phyloP scores from a whole-genome alignment of 2,888 invertebrate genomes.

The Cheilosia pagana region DNA sequence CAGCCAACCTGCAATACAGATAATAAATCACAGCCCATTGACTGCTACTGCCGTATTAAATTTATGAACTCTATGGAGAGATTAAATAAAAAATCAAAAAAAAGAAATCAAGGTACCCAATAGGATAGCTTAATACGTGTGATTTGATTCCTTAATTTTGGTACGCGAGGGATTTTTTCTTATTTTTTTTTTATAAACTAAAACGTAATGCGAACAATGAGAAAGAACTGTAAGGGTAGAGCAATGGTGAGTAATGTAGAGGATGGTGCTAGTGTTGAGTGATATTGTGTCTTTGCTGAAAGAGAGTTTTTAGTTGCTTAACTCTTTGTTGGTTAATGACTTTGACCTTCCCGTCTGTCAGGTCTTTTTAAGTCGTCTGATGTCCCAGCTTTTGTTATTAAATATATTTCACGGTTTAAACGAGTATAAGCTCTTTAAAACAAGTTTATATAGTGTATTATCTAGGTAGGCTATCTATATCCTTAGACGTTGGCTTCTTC shows the following conservation, averaged over 20 bases:
- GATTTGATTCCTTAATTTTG: constrained; percentile 11
- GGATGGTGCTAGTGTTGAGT: not conserved
- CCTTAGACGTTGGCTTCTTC: too few species aligned
- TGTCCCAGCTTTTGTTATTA: too few species aligned
- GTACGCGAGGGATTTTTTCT: constrained; percentile 28
- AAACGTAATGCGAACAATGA: not conserved
- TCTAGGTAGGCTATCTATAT: too few species aligned
- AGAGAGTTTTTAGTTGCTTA: not conserved
- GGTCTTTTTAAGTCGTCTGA: too few species aligned
- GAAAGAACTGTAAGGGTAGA: not conserved
- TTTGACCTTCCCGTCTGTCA: not conserved
- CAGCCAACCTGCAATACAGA: constrained; percentile 68
- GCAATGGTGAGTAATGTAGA: constrained; percentile 7
- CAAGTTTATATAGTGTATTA: too few species aligned
- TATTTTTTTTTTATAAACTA: not conserved
- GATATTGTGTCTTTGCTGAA: constrained; percentile 52
- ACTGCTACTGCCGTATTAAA: constrained; percentile 26
- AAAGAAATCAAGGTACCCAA: constrained; percentile 11
- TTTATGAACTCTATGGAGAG: constrained; percentile 22
- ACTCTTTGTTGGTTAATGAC: not conserved
- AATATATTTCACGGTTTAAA: too few species aligned
- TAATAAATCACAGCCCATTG: constrained; percentile 45
- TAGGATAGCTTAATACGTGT: constrained; percentile 57
- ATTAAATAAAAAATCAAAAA: constrained; percentile 12
- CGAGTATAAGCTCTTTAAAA: too few species aligned